Base-by-base conservation (phyloP, 2,888 invertebrate genomes). In the Cyrtodaria siliqua region DNA sequence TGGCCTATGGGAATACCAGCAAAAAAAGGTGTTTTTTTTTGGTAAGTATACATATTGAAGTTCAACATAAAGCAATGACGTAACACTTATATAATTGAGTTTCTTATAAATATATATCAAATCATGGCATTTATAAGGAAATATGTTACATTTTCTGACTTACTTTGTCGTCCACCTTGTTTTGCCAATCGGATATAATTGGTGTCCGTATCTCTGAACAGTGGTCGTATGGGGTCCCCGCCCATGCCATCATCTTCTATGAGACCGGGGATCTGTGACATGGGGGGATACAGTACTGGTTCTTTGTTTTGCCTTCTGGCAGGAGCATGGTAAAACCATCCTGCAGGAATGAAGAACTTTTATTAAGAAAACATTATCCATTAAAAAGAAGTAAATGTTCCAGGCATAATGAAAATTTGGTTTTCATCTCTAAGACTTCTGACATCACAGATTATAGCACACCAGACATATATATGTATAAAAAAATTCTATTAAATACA, bases 321-420 rank as follows among this genome's bases (percentile, higher is more conserved):
- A 20, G 92, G 91, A 6, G 91, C 90, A 88, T 92, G 92, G 72
- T 92, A 92, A 79, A 92, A 91, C 92, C 92, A 92, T 12, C 91
- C 92, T 91, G 68, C 70, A 64, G 33, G n/a, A 52, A 44, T 9
- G 16, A 20, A 44, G 20, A 20, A 20, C 40, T 12, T 12, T 38
- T 12, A 38, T 38, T 38, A 38, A 12, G 40, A 8, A 38, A 8
- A 12, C 40, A 38, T 38, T n/a, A n/a, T n/a, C n/a, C n/a, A n/a
- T 44, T 49, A 42, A 59, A 47, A 55, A 50, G 42, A 55, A 55
- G 24, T 44, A 24, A 47, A n/a, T 50, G 18, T 3, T 23, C 1
- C n/a, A n/a, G n/a, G n/a, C n/a, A n/a, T n/a, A n/a, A n/a, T n/a
- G n/a, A n/a, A n/a, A n/a, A n/a, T n/a, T n/a, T n/a, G n/a, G n/a